Conservation (phyloP, 2,113 vertebrate genomes). For the Mormoops blainvillei region DNA sequence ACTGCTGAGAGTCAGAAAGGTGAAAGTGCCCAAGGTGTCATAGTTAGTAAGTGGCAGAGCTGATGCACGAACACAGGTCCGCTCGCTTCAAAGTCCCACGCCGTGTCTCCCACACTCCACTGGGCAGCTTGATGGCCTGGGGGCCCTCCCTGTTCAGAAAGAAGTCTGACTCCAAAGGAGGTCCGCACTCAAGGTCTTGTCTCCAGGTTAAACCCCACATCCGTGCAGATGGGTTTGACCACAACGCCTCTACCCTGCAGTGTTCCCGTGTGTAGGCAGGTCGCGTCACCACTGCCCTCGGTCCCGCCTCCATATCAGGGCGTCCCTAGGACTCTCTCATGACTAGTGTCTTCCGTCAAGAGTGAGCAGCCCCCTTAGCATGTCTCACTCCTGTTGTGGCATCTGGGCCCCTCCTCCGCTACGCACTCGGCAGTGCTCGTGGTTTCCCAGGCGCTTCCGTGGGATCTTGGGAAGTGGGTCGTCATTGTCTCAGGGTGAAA, state of each 20-base stretch:
- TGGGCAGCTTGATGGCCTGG: background rate
- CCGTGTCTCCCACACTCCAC: fast-evolving
- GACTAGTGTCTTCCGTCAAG: background rate
- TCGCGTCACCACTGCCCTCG: background rate
- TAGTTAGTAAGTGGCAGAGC: background rate
- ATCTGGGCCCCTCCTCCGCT: background rate
- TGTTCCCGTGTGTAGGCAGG: no score
- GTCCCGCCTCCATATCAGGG: background rate
- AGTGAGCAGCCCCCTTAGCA: background rate
- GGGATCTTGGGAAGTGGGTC: background rate
- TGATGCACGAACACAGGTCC: background rate
- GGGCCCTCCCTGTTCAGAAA: background rate
- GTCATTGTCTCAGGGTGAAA: background rate
- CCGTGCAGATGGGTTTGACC: background rate
- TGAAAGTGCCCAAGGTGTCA: background rate
- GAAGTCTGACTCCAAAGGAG: background rate
- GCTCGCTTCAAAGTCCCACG: background rate
- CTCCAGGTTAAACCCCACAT: background rate
- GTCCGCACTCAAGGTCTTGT: fast-evolving
- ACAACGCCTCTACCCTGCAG: background rate
- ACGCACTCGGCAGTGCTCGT: background rate
- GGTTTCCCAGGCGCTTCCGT: fast-evolving
- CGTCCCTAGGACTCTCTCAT: background rate
- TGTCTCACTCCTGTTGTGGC: background rate
- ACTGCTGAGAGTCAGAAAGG: background rate